Percentiles rank a stretch among this genome's conserved stretches.
phyloP scores from a whole-genome alignment of 2,113 vertebrate species.

The Atractosteus spatula region DNA sequence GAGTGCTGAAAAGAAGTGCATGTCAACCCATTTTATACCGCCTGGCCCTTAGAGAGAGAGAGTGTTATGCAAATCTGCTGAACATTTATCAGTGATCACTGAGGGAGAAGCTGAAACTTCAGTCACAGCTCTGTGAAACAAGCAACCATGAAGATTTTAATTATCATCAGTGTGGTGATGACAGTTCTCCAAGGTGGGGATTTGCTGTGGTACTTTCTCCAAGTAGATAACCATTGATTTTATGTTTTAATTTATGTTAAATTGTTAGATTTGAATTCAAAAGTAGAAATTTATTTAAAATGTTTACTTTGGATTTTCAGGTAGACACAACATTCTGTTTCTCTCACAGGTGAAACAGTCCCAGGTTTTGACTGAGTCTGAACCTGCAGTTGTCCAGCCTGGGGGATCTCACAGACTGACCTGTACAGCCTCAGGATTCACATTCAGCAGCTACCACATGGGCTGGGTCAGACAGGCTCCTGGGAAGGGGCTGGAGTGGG shows the following conservation, averaged over 20 bases:
- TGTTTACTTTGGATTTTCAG: not conserved
- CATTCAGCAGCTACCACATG: not conserved
- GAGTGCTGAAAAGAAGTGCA: too few relatives aligned
- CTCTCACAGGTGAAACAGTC: too few relatives aligned
- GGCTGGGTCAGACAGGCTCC: conserved; percentile 43
- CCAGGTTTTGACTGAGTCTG: not conserved
- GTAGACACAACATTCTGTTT: too few relatives aligned
- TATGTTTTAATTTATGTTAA: conserved; percentile 25
- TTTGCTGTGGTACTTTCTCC: not conserved
- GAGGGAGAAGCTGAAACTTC: not conserved
- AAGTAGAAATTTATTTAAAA: not conserved
- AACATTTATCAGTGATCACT: too few relatives aligned
- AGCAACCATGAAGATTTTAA: too few relatives aligned
- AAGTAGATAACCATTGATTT: conserved; percentile 31
- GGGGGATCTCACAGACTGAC: not conserved
- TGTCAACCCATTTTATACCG: too few relatives aligned
- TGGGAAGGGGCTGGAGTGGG: conserved; percentile 14
- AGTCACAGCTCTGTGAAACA: not conserved
- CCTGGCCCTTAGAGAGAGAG: too few relatives aligned
- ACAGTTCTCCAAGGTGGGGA: too few relatives aligned
- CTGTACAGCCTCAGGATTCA: conserved; percentile 32
- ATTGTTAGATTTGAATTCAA: too few relatives aligned
- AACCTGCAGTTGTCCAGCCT: conserved; percentile 6
- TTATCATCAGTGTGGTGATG: too few relatives aligned
- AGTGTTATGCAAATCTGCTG: too few relatives aligned